phyloP scores from a whole-genome alignment of 2,797 vertebrate genomes.

The Chlorospingus flavigularis region DNA sequence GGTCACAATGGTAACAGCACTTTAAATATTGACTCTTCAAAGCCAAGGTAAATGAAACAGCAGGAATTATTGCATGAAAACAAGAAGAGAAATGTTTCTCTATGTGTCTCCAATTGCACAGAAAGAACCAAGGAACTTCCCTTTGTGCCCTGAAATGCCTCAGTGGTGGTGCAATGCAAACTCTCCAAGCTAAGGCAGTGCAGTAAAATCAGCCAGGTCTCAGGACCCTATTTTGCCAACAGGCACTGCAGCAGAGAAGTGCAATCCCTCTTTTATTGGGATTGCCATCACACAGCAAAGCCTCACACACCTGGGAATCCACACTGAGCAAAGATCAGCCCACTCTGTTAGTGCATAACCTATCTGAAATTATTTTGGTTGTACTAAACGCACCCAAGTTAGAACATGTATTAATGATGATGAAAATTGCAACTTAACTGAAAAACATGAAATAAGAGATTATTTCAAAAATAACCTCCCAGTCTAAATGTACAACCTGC shows the following conservation, averaged over 20 bases:
- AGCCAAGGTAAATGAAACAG: conserved; percentile 3
- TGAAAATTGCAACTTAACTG: not conserved
- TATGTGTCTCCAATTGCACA: not conserved
- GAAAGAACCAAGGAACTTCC: not conserved
- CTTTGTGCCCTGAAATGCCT: not conserved
- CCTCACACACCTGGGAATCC: not conserved
- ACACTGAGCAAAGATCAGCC: not conserved
- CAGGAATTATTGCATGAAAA: not conserved
- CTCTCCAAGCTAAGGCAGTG: not conserved
- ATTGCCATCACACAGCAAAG: not conserved
- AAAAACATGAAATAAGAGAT: not conserved
- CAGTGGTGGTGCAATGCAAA: not conserved
- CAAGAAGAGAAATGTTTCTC: not conserved
- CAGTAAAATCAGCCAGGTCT: rapidly evolving
- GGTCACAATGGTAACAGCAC: not conserved
- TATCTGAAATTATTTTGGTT: not conserved
- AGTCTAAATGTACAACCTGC: not conserved
- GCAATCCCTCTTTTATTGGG: not conserved
- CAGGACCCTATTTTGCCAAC: not conserved
- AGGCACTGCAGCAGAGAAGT: not conserved
- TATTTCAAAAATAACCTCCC: not conserved
- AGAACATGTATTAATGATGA: not conserved
- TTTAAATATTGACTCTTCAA: not conserved
- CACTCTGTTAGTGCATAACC: not conserved
- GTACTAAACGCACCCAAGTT: not conserved